These are phyloP conservation scores for Porites lutea DNA, from an alignment of 64 coral and sea anemone genomes.

Conservation along the genomic window DNA sequence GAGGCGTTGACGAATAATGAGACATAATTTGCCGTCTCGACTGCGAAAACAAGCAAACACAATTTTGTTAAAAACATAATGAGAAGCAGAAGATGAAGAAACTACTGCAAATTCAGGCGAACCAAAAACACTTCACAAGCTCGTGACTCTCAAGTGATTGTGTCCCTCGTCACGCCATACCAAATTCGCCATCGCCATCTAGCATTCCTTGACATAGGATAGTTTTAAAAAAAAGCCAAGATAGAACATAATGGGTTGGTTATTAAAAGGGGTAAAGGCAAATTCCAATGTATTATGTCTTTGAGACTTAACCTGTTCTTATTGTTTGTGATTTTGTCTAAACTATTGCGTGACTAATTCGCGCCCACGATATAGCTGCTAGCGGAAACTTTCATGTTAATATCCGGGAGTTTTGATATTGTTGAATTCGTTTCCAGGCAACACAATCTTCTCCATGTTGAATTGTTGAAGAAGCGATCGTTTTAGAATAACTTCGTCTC, in stretches of 20 bases:
- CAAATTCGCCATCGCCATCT: no score
- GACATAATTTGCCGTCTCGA: neutral
- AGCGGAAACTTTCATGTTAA: neutral
- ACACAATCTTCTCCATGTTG: slow-evolving; percentile 17
- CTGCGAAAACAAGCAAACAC: neutral
- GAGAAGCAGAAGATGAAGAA: neutral
- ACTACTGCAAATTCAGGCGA: neutral
- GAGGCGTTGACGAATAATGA: neutral
- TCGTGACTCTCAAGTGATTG: no score
- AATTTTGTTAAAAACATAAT: neutral
- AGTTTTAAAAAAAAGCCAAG: no score
- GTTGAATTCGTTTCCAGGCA: slow-evolving; percentile 73
- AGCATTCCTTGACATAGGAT: no score
- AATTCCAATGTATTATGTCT: no score
- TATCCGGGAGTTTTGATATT: slow-evolving; percentile 79
- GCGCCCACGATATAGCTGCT: neutral
- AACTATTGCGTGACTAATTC: no score
- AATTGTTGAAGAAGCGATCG: neutral
- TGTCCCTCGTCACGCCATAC: no score
- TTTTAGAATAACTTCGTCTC: neutral
- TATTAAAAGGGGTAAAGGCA: no score
- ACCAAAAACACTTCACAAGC: neutral
- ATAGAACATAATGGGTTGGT: no score
- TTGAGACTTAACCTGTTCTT: no score
- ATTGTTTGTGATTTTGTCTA: no score